Evolutionary conservation across 2,113 vertebrate genomes (phyloP), one percentile per base, ranked within the genome.

Genomic region (Melanerpes aurifrons): DNA sequence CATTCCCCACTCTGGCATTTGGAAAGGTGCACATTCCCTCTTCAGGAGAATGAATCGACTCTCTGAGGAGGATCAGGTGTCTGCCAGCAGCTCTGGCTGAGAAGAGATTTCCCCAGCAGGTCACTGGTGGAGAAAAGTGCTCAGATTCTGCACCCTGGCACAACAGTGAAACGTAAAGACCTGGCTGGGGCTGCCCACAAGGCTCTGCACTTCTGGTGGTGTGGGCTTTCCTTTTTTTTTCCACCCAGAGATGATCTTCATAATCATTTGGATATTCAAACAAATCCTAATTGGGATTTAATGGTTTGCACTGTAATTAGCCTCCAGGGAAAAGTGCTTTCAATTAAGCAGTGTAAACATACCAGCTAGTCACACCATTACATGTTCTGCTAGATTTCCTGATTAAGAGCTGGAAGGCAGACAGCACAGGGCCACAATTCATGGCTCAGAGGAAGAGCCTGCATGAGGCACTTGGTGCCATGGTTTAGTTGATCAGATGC

Each of bases 271-370:
- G 89, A 96, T 96, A 96, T 71, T 94, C 79, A 94, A 86, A 95
- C 87, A 95, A 91, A 93, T 67, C 62, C 91, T 95, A 97, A 97
- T 92, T 93, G 94, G 94, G 91, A 97, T 96, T 97, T 96, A 97
- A 97, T 95, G 92, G 95, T 84, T 92, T 70, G 91, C 66, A 70
- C 89, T 87, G 86, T 93, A 94, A 97, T 96, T 93, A 96, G 90
- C 79, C 96, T 95, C 73, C 82, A 74, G 91, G 95, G 96, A 94
- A 95, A 94, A 95, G 92, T 35, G 61, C 85, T 97, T 96, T 94
- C 96, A 96, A 97, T 97, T 97, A 97, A 78, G 64, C 87, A 95
- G 4, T 94, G 81, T 96, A 97, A 98, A 96, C 90, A 96, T 61
- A 70, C 73, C 77, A 81, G 94, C 92, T 95, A 81, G 86, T 97